Evolutionary conservation across 2,797 vertebrate genomes (phyloP).

Genomic region (Avahi laniger): DNA sequence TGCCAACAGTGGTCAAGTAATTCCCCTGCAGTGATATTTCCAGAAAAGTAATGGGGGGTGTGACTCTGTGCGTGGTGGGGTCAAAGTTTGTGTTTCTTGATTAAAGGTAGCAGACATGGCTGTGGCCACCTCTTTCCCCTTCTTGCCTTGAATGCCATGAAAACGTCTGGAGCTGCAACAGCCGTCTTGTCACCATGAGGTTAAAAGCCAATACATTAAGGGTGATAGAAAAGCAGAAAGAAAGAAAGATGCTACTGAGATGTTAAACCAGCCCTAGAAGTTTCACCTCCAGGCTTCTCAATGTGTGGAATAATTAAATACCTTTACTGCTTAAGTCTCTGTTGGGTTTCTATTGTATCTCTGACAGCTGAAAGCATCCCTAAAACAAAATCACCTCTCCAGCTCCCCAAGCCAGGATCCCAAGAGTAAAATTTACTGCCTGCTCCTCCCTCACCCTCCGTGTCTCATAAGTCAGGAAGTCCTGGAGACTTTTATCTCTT

Average conservation of each 20-base stretch:
- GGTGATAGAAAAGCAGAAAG: neutral
- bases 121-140: neutral
- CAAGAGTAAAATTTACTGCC: neutral
- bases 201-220: neutral
- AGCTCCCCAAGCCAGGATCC: neutral
- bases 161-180: neutral
- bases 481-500: neutral
- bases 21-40: neutral
- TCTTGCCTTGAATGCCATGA: neutral
- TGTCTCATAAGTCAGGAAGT: neutral
- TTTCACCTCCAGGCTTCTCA: neutral
- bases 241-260: neutral
- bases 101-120: neutral
- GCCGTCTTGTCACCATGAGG: neutral
- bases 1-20: neutral
- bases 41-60: neutral
- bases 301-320: neutral
- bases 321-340: neutral
- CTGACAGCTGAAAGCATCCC: neutral
- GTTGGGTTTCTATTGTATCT: neutral
- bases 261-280: neutral
- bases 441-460: neutral
- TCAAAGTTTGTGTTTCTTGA: neutral
- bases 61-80: too few relatives aligned
- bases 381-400: neutral